Conservation (phyloP, 1,140 invertebrate genomes). For the Sitophilus oryzae region DNA sequence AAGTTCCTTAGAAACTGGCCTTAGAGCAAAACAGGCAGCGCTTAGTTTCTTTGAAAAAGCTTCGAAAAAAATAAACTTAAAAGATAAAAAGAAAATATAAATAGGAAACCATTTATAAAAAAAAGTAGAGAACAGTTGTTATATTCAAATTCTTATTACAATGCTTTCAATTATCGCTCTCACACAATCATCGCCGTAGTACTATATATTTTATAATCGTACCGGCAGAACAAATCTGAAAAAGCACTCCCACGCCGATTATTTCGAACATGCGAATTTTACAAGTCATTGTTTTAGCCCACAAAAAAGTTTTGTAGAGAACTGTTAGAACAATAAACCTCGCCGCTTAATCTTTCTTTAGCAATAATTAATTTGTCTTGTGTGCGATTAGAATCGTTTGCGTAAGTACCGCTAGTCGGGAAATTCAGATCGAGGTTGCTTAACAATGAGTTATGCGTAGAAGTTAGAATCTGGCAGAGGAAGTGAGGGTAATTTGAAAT, state of each 20-base stretch:
- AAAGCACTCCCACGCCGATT: neutral
- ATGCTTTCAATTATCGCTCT: too few relatives aligned
- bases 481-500: neutral
- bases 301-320: neutral
- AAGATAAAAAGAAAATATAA: too few relatives aligned
- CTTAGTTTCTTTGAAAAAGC: too few relatives aligned
- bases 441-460: neutral
- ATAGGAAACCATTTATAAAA: too few relatives aligned
- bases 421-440: neutral
- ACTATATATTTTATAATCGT: too few relatives aligned
- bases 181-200: too few relatives aligned
- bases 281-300: constrained; percentile 2
- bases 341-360: neutral
- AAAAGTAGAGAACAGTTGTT: too few relatives aligned
- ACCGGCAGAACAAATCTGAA: too few relatives aligned
- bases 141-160: too few relatives aligned
- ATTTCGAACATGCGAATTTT: neutral
- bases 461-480: neutral
- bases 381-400: neutral
- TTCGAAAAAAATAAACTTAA: too few relatives aligned
- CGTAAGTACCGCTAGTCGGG: neutral
- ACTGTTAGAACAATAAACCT: neutral
- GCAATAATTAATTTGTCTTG: constrained; percentile 4
- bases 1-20: too few relatives aligned
- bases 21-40: too few relatives aligned